phyloP scores from a whole-genome alignment of 1,140 invertebrate species.

The Branchinecta lindahli region DNA sequence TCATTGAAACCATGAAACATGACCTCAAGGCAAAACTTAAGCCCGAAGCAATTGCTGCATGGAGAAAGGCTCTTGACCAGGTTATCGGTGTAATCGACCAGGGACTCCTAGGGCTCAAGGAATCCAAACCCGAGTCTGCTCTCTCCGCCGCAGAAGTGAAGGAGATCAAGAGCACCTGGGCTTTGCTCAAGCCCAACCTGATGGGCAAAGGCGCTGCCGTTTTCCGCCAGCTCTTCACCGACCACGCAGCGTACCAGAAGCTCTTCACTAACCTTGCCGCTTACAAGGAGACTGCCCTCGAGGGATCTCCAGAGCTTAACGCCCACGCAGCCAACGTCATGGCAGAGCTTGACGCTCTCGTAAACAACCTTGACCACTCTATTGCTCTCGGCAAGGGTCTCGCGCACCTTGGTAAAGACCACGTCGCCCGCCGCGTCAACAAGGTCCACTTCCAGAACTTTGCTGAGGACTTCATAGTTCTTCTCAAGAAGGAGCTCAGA shows the following conservation, averaged over 20 bases:
- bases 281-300: background rate
- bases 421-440: background rate
- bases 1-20: background rate
- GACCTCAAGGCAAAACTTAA: background rate
- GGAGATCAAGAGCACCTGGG: background rate
- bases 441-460: background rate
- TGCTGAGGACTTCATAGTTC: background rate
- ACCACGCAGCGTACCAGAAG: background rate
- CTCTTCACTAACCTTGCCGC: background rate
- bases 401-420: background rate
- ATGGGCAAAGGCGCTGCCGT: background rate
- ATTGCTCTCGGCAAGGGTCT: background rate
- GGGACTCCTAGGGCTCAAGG: background rate
- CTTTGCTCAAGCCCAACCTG: background rate
- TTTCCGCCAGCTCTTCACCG: background rate
- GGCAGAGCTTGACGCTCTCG: background rate
- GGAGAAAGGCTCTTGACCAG: background rate
- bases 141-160: background rate
- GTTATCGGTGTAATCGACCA: slow-evolving; percentile 1
- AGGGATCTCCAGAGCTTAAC: background rate
- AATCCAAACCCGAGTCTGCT: background rate
- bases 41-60: background rate
- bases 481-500: background rate
- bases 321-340: background rate
- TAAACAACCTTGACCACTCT: background rate